A percentile compares a stretch with the other conserved stretches of the same genome.
phyloP scores from a whole-genome alignment of 2,888 invertebrate species.

The Alsophila aescularia region DNA sequence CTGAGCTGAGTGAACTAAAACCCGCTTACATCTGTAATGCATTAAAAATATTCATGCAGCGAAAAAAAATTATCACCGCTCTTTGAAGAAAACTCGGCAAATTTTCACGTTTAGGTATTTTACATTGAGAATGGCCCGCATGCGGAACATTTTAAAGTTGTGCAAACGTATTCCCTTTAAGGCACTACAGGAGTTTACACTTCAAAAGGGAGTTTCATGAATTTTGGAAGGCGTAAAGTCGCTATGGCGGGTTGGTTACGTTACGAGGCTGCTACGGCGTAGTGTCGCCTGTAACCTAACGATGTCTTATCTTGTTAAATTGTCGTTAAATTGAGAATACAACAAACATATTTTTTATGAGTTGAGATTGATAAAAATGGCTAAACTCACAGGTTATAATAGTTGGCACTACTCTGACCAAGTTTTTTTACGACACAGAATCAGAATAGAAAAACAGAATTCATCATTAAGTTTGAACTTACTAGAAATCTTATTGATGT shows the following conservation, averaged over 20 bases:
- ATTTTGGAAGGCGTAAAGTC: slow-evolving; percentile 59
- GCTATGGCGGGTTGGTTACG: slow-evolving; percentile 32
- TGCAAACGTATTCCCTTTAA: slow-evolving; percentile 61
- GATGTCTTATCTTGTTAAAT: neutral
- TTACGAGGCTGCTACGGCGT: slow-evolving; percentile 44
- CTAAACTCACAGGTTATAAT: too few species aligned
- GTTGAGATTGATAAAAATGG: too few species aligned
- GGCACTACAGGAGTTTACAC: slow-evolving; percentile 50
- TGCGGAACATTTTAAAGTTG: slow-evolving; percentile 47
- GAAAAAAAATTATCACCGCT: slow-evolving; percentile 14
- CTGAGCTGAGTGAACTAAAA: slow-evolving; percentile 7
- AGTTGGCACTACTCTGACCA: too few species aligned
- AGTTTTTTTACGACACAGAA: too few species aligned
- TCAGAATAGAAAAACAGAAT: too few species aligned
- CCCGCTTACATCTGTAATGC: slow-evolving; percentile 13
- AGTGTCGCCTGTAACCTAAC: slow-evolving; percentile 24
- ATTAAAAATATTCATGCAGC: slow-evolving; percentile 11
- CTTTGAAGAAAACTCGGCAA: slow-evolving; percentile 18
- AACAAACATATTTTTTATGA: too few species aligned
- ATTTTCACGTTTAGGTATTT: slow-evolving; percentile 24
- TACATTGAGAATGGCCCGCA: slow-evolving; percentile 34
- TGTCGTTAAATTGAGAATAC: neutral
- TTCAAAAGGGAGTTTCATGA: slow-evolving; percentile 68
- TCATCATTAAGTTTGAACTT: too few species aligned
- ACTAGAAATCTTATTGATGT: too few species aligned